phyloP scores from a whole-genome alignment of 2,888 invertebrate species.

The Microctonus aethiopoides region DNA sequence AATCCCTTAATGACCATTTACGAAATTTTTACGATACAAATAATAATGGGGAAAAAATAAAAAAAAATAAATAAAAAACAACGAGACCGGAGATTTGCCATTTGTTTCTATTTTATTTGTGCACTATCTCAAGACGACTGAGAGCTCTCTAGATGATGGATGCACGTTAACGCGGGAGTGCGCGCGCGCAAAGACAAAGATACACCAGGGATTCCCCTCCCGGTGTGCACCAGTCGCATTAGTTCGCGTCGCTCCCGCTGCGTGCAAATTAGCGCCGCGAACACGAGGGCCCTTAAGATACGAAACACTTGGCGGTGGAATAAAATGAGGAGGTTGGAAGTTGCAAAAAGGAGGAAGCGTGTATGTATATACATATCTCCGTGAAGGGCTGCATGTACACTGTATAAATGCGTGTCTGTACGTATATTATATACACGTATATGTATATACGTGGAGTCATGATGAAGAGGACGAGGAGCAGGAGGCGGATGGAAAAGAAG shows the following conservation, averaged over 20 bases:
- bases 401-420: background rate
- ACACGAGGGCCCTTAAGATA: conserved; percentile 43
- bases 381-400: background rate
- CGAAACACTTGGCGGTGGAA: conserved; percentile 31
- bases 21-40: background rate
- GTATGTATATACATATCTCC: conserved; percentile 14
- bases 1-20: background rate
- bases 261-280: conserved; percentile 63
- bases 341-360: conserved; percentile 17
- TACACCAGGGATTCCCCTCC: conserved; percentile 52
- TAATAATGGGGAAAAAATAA: background rate
- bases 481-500: conserved; percentile 29
- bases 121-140: background rate
- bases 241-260: conserved; percentile 65
- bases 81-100: background rate
- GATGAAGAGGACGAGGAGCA: conserved; percentile 36
- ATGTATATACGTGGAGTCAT: conserved; percentile 16
- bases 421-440: conserved; percentile 27
- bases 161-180: conserved; percentile 63
- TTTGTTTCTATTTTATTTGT: background rate
- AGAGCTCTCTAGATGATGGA: conserved; percentile 53
- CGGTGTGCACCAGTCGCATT: conserved; percentile 60
- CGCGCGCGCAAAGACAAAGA: conserved; percentile 61
- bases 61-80: background rate
- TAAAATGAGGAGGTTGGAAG: conserved; percentile 28